Conservation (phyloP, 2,113 vertebrate genomes). For the Heteronetta atricapilla region DNA sequence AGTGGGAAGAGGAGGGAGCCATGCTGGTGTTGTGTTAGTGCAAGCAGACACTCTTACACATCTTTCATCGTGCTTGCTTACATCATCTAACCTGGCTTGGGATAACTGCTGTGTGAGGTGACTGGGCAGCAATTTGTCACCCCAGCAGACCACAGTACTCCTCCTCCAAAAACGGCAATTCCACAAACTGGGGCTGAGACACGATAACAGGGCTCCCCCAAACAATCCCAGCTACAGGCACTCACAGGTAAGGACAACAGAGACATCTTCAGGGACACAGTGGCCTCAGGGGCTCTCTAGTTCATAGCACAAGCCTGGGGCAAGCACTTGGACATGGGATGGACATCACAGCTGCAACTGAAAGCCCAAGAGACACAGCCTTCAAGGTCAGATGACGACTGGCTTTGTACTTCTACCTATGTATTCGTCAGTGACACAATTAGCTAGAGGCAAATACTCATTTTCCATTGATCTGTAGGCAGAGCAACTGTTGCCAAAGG, state of each 20-base stretch:
- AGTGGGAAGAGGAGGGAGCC: neutral
- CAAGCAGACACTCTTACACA: neutral
- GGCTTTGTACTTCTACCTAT: neutral
- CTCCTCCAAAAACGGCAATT: neutral
- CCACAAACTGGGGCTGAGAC: neutral
- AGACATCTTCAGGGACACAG: neutral
- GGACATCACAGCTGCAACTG: neutral
- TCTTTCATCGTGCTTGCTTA: neutral
- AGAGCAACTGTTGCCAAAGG: neutral
- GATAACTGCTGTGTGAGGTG: neutral
- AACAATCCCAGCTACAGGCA: neutral
- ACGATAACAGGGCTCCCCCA: neutral
- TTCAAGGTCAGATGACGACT: neutral
- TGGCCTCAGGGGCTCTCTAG: neutral
- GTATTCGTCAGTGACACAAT: neutral
- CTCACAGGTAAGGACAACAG: neutral
- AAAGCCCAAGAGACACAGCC: neutral
- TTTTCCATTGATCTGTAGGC: constrained; percentile 8
- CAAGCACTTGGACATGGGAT: neutral
- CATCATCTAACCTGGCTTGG: neutral
- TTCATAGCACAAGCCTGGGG: fast-evolving
- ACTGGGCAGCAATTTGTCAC: neutral
- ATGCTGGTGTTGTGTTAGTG: neutral
- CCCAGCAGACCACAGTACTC: neutral
- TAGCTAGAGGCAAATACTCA: neutral